Percentiles rank a stretch among this genome's conserved stretches.
phyloP scores from a whole-genome alignment of 2,113 vertebrate genomes.

The Pithys albifrons region DNA sequence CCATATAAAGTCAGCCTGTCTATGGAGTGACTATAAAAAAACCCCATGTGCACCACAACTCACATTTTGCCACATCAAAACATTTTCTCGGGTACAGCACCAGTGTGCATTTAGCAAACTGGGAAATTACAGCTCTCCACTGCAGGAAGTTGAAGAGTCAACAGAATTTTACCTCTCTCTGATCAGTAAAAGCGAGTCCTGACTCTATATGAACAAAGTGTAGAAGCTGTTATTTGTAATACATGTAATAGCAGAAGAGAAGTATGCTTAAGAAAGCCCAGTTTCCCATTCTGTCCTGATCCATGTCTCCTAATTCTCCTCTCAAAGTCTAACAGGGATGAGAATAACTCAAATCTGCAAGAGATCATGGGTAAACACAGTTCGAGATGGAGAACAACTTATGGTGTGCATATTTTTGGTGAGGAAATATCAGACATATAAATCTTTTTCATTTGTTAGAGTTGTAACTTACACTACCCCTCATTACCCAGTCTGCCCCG shows the following conservation, averaged over 20 bases:
- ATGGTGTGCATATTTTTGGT: background rate
- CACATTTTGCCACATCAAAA: background rate
- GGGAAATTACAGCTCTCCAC: background rate
- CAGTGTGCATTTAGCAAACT: background rate
- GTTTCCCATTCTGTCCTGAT: background rate
- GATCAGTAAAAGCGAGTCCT: background rate
- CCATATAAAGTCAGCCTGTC: conserved; percentile 4
- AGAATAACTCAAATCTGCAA: background rate
- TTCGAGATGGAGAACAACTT: background rate
- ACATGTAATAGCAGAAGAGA: background rate
- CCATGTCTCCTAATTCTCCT: background rate
- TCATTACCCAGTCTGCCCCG: background rate
- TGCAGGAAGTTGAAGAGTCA: background rate
- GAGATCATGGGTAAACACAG: background rate
- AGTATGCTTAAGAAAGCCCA: background rate
- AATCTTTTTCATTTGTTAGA: background rate
- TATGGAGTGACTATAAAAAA: background rate
- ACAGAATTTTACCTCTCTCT: background rate
- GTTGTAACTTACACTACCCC: background rate
- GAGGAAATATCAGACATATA: background rate
- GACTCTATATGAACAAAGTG: background rate
- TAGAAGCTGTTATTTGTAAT: background rate
- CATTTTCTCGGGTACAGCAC: background rate
- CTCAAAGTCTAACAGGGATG: background rate
- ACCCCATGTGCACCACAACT: background rate